Evolutionary conservation across 2,113 vertebrate genomes (phyloP).

Genomic region (Phainopepla nitens): DNA sequence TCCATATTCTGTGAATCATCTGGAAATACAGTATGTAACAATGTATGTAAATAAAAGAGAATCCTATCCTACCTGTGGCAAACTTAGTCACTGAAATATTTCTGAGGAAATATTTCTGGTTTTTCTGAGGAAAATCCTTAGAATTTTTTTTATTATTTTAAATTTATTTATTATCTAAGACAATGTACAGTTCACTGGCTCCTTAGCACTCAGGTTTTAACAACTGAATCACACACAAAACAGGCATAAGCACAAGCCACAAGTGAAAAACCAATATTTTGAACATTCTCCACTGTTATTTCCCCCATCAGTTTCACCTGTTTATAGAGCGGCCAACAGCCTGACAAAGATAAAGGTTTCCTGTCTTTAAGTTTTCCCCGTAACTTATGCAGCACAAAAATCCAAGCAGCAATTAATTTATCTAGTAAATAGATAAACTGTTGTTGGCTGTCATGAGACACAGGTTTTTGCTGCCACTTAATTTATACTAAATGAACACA

Average conservation of each 20-base stretch:
- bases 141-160: background rate
- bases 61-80: background rate
- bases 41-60: background rate
- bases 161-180: background rate
- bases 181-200: background rate
- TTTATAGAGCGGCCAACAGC: background rate
- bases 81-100: background rate
- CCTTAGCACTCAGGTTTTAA: background rate
- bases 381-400: background rate
- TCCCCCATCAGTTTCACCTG: background rate
- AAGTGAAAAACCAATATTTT: background rate
- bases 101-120: too few species aligned
- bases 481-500: background rate
- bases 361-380: background rate
- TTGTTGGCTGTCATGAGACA: background rate
- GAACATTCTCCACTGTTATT: background rate
- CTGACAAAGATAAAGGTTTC: background rate
- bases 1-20: background rate
- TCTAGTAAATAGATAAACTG: background rate
- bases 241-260: background rate
- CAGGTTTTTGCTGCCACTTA: background rate
- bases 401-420: background rate
- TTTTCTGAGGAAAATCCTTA: background rate
- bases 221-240: background rate
- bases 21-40: background rate